phyloP scores from a whole-genome alignment of 2,797 vertebrate genomes.

The Alosa sapidissima region DNA sequence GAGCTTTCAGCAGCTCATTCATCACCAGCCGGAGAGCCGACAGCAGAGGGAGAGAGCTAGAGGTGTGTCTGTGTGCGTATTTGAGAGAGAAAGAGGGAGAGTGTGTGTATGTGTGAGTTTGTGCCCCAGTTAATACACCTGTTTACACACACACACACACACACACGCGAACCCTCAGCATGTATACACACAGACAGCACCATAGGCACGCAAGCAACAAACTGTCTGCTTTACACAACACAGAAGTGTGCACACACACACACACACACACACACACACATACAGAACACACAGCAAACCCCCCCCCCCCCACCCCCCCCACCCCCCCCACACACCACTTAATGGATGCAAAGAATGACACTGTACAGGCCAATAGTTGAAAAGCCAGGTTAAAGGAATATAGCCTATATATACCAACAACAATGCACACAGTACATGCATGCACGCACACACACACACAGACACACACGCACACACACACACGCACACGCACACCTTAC shows the following conservation, averaged over 20 bases:
- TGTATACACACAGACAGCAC: constrained; percentile 32
- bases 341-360: not conserved
- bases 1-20: constrained; percentile 3
- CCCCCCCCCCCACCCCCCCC: not conserved
- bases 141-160: not conserved
- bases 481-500: not conserved
- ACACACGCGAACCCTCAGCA: not conserved
- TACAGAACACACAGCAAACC: not conserved
- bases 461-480: not conserved
- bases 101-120: not conserved
- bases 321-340: constrained; percentile 41
- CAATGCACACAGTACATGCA: not conserved
- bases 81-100: not conserved
- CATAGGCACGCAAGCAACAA: not conserved
- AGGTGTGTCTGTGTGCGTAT: not conserved
- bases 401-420: not conserved
- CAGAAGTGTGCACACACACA: not conserved
- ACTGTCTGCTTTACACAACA: not conserved
- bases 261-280: not conserved
- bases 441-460: not conserved
- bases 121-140: not conserved
- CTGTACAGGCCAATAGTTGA: not conserved
- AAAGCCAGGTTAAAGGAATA: not conserved
- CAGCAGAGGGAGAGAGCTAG: not conserved
- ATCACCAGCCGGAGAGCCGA: constrained; percentile 8